These are phyloP conservation scores for Pseudomyrmex gracilis DNA, from an alignment of 1,140 invertebrate species.

Conservation along the genomic window DNA sequence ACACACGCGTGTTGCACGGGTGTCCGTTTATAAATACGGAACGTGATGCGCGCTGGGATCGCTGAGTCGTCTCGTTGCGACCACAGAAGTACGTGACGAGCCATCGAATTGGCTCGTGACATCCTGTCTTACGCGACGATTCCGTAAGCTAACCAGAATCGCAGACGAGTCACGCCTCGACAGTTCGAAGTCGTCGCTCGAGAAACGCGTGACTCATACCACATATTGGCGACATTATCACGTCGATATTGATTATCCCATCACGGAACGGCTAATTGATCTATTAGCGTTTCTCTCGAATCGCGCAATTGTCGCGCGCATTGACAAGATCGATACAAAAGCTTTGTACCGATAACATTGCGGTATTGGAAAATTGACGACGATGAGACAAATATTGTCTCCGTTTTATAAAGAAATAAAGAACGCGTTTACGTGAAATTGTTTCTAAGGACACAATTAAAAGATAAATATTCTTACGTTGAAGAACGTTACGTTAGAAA, in stretches of 20 bases:
- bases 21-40: conserved; percentile 47
- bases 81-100: conserved; percentile 67
- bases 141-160: conserved; percentile 31
- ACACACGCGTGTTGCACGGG: neutral
- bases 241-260: conserved; percentile 25
- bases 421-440: neutral
- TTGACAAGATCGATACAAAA: too few species aligned
- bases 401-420: neutral
- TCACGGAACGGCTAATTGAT: neutral
- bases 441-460: neutral
- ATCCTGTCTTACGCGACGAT: conserved; percentile 67
- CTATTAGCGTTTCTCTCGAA: neutral
- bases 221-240: neutral
- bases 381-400: neutral
- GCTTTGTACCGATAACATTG: too few species aligned
- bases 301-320: too few species aligned
- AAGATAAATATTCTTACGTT: neutral
- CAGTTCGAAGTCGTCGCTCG: conserved; percentile 28
- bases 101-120: conserved; percentile 67
- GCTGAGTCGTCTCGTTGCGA: conserved; percentile 53
- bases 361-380: neutral
- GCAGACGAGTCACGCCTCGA: conserved; percentile 48
- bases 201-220: neutral
- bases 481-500: neutral
- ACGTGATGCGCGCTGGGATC: conserved; percentile 38